These are phyloP conservation scores for Tragelaphus imberbis DNA, from an alignment of 2,113 vertebrate species.

Conservation along the genomic window DNA sequence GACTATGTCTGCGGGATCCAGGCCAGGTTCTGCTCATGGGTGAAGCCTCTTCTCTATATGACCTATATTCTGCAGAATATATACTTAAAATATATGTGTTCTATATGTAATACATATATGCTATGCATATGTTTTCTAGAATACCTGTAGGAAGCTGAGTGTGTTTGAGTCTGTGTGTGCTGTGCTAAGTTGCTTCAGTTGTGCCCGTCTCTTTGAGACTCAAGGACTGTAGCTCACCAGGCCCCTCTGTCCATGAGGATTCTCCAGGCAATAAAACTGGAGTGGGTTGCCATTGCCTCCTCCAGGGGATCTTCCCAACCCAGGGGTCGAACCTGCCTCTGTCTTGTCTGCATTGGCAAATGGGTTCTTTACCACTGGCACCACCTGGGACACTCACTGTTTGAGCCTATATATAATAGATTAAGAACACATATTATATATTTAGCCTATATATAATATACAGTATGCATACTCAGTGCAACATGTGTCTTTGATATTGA, in stretches of 20 bases:
- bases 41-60: slow-evolving; percentile 52
- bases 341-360: not conserved
- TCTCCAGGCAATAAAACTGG: not conserved
- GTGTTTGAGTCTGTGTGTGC: not conserved
- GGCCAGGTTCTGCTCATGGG: slow-evolving; percentile 68
- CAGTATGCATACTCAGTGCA: not conserved
- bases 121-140: not conserved
- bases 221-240: not conserved
- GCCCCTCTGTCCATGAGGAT: not conserved
- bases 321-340: rapidly evolving
- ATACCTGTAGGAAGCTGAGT: not conserved
- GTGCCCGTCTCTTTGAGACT: not conserved
- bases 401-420: not conserved
- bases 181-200: not conserved
- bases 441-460: not conserved
- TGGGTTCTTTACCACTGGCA: not conserved
- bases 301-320: not conserved
- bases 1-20: slow-evolving; percentile 72
- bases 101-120: not conserved
- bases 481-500: not conserved
- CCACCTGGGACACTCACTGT: not conserved
- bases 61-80: not conserved
- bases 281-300: not conserved
- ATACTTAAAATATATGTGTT: not conserved
- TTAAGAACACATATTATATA: not conserved